Evolutionary conservation across 2,888 invertebrate species (phyloP).

Genomic region (Eumerus sabulonum): DNA sequence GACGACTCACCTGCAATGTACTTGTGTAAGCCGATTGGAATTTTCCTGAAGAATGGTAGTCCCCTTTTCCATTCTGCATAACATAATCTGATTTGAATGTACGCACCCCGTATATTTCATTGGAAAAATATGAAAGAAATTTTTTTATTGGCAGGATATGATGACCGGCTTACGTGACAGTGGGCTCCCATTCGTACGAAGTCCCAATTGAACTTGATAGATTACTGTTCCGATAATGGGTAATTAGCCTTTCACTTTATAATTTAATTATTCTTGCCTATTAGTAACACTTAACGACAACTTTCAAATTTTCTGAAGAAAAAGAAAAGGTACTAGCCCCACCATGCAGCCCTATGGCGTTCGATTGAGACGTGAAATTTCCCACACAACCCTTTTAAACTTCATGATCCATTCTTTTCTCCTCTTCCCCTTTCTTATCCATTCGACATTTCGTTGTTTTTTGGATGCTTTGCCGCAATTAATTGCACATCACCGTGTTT

Average conservation of each 20-base stretch:
- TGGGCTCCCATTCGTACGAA: conserved; percentile 1
- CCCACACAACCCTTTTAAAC: conserved; percentile 15
- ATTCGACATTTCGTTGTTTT: not conserved
- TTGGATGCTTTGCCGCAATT: conserved; percentile 34
- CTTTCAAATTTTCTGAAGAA: not conserved
- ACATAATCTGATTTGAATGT: conserved; percentile 8
- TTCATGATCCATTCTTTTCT: conserved; percentile 8
- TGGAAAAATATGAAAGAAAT: conserved; percentile 48
- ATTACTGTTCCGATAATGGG: not conserved
- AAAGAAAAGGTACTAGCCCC: conserved; percentile 7
- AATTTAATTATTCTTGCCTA: too few relatives aligned
- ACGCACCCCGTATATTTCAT: not conserved
- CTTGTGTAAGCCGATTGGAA: conserved; percentile 59
- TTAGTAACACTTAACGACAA: too few relatives aligned
- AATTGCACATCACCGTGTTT: conserved; percentile 57
- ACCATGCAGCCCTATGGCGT: conserved; percentile 43
- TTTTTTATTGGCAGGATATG: conserved; percentile 35
- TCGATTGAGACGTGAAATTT: conserved; percentile 23
- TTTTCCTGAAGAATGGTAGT: conserved; percentile 21
- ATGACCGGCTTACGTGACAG: conserved; percentile 33
- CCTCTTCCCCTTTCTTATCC: conserved; percentile 43
- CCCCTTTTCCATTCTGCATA: conserved; percentile 5
- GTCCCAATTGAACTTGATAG: conserved; percentile 9
- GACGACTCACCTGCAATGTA: conserved; percentile 10
- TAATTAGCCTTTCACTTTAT: too few relatives aligned